Conservation (phyloP, 1,140 invertebrate species). For the Drosophila serrata region DNA sequence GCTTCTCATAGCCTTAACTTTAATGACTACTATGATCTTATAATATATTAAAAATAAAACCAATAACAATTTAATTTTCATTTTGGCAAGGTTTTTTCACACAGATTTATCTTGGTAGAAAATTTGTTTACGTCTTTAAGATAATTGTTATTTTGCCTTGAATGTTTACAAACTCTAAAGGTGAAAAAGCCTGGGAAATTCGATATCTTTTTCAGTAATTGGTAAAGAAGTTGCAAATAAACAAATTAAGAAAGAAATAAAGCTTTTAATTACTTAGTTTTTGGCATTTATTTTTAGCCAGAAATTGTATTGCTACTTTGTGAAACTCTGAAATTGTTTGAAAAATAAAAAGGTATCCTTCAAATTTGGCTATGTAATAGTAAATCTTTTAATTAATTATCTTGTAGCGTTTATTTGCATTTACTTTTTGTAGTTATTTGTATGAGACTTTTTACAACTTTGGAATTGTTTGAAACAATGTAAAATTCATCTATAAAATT, state of each 20-base stretch:
- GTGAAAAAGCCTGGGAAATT: background rate
- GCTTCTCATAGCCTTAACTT: background rate
- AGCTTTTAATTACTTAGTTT: background rate
- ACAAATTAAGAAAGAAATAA: background rate
- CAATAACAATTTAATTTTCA: background rate
- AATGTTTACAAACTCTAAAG: background rate
- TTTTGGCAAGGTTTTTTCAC: slow-evolving; percentile 29
- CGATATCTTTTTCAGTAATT: background rate
- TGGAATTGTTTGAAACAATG: no score
- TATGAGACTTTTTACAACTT: background rate
- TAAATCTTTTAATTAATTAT: no score
- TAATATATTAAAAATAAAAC: background rate
- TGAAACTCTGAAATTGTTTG: no score
- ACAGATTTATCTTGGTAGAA: slow-evolving; percentile 7
- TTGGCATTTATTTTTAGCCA: background rate
- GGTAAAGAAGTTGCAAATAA: no score
- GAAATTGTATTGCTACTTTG: no score
- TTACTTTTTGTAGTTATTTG: background rate
- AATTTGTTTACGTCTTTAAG: background rate
- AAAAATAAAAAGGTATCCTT: no score
- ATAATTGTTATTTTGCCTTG: background rate
- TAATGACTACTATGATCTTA: slow-evolving; percentile 33
- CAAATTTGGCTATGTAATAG: no score
- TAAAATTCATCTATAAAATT: background rate
- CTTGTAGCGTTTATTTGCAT: no score